phyloP scores from a whole-genome alignment of 1,140 invertebrate species.

The Pseudobourletiella spinata region DNA sequence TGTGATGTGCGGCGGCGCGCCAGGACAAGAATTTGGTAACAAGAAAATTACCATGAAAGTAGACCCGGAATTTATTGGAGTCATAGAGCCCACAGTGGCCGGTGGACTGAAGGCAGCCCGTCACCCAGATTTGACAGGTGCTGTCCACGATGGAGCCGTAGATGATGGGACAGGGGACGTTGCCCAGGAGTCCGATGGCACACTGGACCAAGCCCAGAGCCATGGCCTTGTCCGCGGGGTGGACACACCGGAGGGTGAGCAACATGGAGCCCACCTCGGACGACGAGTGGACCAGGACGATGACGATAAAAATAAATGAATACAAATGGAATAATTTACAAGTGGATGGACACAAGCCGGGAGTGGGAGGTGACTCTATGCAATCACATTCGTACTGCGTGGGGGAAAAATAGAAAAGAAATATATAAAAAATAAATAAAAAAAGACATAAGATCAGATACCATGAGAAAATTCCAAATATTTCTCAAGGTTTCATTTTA shows the following conservation, averaged over 20 bases:
- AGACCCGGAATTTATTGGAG: slow-evolving; percentile 66
- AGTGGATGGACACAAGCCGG: slow-evolving; percentile 66
- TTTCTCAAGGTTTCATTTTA: too few species aligned
- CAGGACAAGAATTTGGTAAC: too few species aligned
- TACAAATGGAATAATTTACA: slow-evolving; percentile 73
- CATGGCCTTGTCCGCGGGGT: slow-evolving; percentile 87
- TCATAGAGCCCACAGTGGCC: slow-evolving; percentile 70
- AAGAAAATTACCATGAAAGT: slow-evolving; percentile 80
- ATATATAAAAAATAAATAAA: not conserved
- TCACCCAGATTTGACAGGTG: slow-evolving; percentile 79
- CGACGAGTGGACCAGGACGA: slow-evolving; percentile 80
- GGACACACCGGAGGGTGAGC: slow-evolving; percentile 78
- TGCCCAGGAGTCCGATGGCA: slow-evolving; percentile 84
- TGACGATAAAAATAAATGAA: slow-evolving; percentile 62
- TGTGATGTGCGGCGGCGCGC: too few species aligned
- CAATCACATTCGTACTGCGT: slow-evolving; percentile 34
- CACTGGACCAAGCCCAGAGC: slow-evolving; percentile 86
- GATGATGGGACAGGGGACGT: slow-evolving; percentile 85
- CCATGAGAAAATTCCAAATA: too few species aligned
- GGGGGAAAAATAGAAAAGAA: slow-evolving; percentile 15
- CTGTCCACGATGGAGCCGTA: slow-evolving; percentile 87
- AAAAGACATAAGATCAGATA: too few species aligned
- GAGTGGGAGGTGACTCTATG: slow-evolving; percentile 43
- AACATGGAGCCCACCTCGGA: slow-evolving; percentile 55
- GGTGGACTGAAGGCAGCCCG: slow-evolving; percentile 31